Evolutionary conservation across 2,888 invertebrate genomes (phyloP).

Genomic region (Melangyna quadrimaculata): DNA sequence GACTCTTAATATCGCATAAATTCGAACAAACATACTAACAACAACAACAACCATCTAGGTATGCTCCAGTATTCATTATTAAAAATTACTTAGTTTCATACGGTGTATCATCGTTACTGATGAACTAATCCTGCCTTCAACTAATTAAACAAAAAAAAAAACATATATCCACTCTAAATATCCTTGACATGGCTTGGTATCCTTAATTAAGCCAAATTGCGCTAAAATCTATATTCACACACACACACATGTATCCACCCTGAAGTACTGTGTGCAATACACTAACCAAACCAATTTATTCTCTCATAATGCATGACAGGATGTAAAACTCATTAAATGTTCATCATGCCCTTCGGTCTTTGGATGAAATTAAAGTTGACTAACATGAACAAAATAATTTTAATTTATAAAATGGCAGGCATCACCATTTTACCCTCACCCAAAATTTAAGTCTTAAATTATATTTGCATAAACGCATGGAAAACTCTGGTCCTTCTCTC

Average conservation of each 20-base stretch:
- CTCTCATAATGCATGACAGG: slow-evolving; percentile 38
- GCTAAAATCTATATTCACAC: not conserved
- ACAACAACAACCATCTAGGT: not conserved
- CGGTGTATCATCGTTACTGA: slow-evolving; percentile 16
- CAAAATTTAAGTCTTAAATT: not conserved
- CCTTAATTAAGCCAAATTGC: slow-evolving; percentile 51
- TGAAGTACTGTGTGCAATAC: too few relatives aligned
- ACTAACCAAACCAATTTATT: not conserved
- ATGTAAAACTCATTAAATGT: slow-evolving; percentile 58
- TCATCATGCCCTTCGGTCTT: slow-evolving; percentile 57
- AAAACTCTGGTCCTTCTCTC: not conserved
- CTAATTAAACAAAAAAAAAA: slow-evolving; percentile 42
- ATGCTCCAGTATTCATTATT: slow-evolving; percentile 10
- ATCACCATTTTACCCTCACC: not conserved
- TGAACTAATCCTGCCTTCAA: slow-evolving; percentile 18
- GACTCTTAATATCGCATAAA: not conserved
- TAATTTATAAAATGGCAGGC: slow-evolving; percentile 47
- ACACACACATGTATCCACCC: not conserved
- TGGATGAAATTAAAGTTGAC: slow-evolving; percentile 42
- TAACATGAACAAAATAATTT: slow-evolving; percentile 54
- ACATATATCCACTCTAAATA: slow-evolving; percentile 30
- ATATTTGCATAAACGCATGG: not conserved
- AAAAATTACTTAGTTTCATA: not conserved
- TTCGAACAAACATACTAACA: not conserved
- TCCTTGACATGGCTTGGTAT: slow-evolving; percentile 34